A percentile compares a stretch with the other conserved stretches of the same genome.
These are phyloP conservation scores for Leptinotarsa defecta DNA, from an alignment of 1,140 invertebrate genomes.

Conservation along the genomic window DNA sequence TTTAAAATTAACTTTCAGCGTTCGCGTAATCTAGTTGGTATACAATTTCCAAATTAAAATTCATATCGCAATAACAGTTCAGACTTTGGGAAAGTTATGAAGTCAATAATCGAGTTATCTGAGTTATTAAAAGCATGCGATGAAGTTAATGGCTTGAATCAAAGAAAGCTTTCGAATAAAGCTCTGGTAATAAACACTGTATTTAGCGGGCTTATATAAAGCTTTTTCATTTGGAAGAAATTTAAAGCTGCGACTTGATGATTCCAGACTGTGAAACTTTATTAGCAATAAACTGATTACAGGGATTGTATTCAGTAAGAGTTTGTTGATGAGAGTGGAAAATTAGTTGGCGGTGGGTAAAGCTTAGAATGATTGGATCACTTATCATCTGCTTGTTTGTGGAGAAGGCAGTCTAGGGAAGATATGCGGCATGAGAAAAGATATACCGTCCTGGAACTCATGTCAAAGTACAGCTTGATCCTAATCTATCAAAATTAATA, in stretches of 20 bases:
- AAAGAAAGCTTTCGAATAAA: constrained; percentile 42
- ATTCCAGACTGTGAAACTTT: constrained; percentile 34
- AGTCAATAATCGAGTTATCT: constrained; percentile 24
- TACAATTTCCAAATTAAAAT: neutral
- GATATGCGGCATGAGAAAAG: too few species aligned
- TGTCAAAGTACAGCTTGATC: too few species aligned
- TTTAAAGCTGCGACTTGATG: constrained; percentile 37
- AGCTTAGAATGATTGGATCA: neutral
- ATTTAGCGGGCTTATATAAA: constrained; percentile 37
- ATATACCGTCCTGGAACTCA: too few species aligned
- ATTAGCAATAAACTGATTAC: constrained; percentile 38
- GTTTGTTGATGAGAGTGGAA: constrained; percentile 8
- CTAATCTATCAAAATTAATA: too few species aligned
- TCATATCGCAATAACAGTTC: neutral
- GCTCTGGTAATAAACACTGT: constrained; percentile 38
- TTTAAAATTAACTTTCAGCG: neutral
- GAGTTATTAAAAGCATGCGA: constrained; percentile 41
- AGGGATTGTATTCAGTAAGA: constrained; percentile 28
- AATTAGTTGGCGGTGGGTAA: neutral
- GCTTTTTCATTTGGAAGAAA: constrained; percentile 40
- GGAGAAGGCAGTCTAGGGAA: too few species aligned
- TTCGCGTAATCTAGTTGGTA: neutral
- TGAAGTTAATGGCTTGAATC: constrained; percentile 40
- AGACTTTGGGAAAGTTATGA: neutral
- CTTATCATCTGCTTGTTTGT: neutral